A percentile compares a stretch with the other conserved stretches of the same genome.
phyloP scores from a whole-genome alignment of 1,140 invertebrate species.

The Drosophila nigromelanica region DNA sequence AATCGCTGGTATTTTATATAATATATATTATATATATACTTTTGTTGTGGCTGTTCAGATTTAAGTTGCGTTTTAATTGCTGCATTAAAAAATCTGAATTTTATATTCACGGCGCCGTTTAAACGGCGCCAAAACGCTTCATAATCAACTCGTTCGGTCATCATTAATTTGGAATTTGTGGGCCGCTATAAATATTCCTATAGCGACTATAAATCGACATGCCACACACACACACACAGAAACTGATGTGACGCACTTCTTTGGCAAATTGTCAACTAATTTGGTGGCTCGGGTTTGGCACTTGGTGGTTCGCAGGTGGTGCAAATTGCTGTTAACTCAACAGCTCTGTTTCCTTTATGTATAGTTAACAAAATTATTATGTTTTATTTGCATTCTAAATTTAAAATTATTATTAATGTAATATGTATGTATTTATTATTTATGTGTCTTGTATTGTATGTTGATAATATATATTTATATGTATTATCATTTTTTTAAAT shows the following conservation, averaged over 20 bases:
- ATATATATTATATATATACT: conserved; percentile 3
- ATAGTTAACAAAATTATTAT: not conserved
- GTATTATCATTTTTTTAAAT: too few species aligned
- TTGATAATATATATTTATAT: too few species aligned
- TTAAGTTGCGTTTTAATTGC: conserved; percentile 58
- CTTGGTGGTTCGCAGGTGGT: conserved; percentile 11
- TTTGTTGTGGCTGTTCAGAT: conserved; percentile 42
- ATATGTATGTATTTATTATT: not conserved
- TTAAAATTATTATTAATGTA: not conserved
- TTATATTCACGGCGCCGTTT: conserved; percentile 55
- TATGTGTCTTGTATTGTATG: not conserved
- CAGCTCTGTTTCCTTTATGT: too few species aligned
- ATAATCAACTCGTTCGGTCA: conserved; percentile 57
- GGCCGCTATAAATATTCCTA: conserved; percentile 58
- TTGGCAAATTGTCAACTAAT: conserved; percentile 22
- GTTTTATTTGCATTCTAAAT: not conserved
- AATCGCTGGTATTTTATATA: conserved; percentile 50
- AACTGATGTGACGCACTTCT: conserved; percentile 27
- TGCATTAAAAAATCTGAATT: conserved; percentile 54
- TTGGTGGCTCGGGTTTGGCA: conserved; percentile 4
- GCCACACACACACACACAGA: conserved; percentile 2
- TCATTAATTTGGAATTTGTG: conserved; percentile 56
- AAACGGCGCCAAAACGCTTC: conserved; percentile 70
- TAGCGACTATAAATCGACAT: conserved; percentile 56
- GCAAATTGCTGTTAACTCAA: conserved; percentile 17